Base-by-base conservation (phyloP, 2,113 vertebrate genomes). In the Martes martes region DNA sequence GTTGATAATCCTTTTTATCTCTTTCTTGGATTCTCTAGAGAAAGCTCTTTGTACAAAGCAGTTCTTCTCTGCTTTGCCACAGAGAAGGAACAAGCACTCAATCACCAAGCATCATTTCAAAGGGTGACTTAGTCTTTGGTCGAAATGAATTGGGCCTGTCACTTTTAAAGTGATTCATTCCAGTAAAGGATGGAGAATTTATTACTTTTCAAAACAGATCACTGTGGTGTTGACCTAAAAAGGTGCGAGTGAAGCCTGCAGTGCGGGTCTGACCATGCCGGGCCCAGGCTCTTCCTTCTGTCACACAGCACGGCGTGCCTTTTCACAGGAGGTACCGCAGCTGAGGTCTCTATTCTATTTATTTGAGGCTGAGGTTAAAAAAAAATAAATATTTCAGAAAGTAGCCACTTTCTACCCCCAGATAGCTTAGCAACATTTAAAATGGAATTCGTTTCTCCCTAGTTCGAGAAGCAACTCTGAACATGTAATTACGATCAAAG, bases 111-210 rank as follows among this genome's bases (percentile, higher is more conserved):
- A 74, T 55, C 67, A 86, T 80, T 89, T 73, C 19, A 65, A 73
- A 89, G 81, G 69, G 50, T 28, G 78, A 45, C 71, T 86, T 78
- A 5, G 86, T 73, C 55, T 97, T 96, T 97, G 95, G 89, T 94
- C 59, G 84, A 73, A 87, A 78, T 94, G 94, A 96, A 82, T 42
- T 36, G 45, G 74, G 39, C 50, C 94, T 93, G 74, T 39, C 86
- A 78, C 45, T 93, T 95, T 93, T 69, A 86, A 97, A 97, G 36
- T n/a, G 45, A 89, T 79, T 96, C 55, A 94, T 73, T 91, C 55
- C 78, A 94, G 76, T 31, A 61, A 83, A 97, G 69, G 59, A 87
- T 42, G 63, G 39, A 93, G 57, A 90, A 95, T 33, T 36, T 36
- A 6, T 52, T 80, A 80, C 61, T 97, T 94, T 96, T 84, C 90